Evolutionary conservation across 1,140 invertebrate species (phyloP), one percentile per base, ranked within the genome.

Genomic region (Acromyrmex echinatior): DNA sequence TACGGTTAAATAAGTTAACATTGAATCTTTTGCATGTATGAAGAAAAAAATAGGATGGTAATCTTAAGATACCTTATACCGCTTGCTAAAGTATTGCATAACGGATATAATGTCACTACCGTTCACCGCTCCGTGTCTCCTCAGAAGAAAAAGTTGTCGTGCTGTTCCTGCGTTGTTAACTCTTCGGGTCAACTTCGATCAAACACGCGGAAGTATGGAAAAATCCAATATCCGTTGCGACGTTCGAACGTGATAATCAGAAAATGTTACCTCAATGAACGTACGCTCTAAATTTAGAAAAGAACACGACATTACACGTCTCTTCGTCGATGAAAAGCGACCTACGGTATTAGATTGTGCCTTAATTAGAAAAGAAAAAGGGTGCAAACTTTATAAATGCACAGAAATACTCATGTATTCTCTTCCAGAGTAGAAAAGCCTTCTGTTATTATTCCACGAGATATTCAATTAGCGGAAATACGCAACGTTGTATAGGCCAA

Each of bases 221-320:
- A 82, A 86, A 86, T 86, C 73, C 62, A 51, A 86, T 86, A 86
- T 86, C 82, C 82, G 82, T 53, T 86, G 49, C 60, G 45, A 86
- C 74, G 56, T 66, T 86, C 31, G 49, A 86, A 63, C 82, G 82
- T 65, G 58, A 56, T 76, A 84, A 84, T 81, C 68, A 65, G 68
- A 84, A 84, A 84, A 56, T 53, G 73, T n/a, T 79, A 78, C 60
- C 71, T 76, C 71, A 79, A 86, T 86, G 49, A 86, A 79, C 73
- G 82, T 85, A 25, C 45, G 25, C 62, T 77, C 73, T 76, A 78
- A 78, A 65, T 86, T 86, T 86, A 78, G 62, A 76, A 63, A 65
- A 65, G 45, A 82, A 82, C 80, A 28, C 25, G 53, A 74, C 39
- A 49, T 80, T 73, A 82, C 80, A 60, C 35, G 80, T 25, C 16